Evolutionary conservation across 2,797 vertebrate species (phyloP).

Genomic region (Numenius phaeopus): DNA sequence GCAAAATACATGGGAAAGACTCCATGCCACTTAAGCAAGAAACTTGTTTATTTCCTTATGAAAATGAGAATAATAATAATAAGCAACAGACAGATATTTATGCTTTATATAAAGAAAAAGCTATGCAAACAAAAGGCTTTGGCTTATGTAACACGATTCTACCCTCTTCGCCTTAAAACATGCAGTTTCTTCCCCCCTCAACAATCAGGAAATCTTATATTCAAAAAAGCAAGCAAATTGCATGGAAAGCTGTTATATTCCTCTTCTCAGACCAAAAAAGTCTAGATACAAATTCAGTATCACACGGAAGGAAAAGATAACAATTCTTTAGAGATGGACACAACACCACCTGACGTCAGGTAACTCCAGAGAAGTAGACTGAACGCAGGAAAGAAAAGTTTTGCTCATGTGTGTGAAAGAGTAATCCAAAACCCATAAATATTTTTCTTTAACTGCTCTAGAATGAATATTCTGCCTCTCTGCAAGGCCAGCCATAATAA

Average conservation of each 20-base stretch:
- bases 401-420: not conserved
- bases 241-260: not conserved
- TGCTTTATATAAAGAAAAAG: not conserved
- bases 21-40: not conserved
- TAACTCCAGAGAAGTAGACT: not conserved
- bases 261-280: not conserved
- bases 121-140: not conserved
- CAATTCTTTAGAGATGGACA: not conserved
- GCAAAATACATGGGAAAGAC: not conserved
- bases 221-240: not conserved
- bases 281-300: not conserved
- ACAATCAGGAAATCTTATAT: not conserved
- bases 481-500: not conserved
- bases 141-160: not conserved
- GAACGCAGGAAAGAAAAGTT: not conserved
- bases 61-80: not conserved
- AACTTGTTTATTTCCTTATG: not conserved
- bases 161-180: not conserved
- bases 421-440: not conserved
- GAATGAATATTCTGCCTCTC: not conserved
- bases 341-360: not conserved
- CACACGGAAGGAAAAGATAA: not conserved
- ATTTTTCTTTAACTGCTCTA: not conserved
- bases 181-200: not conserved
- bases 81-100: not conserved